Evolutionary conservation across 2,797 vertebrate genomes (phyloP).

Genomic region (Tadarida brasiliensis): DNA sequence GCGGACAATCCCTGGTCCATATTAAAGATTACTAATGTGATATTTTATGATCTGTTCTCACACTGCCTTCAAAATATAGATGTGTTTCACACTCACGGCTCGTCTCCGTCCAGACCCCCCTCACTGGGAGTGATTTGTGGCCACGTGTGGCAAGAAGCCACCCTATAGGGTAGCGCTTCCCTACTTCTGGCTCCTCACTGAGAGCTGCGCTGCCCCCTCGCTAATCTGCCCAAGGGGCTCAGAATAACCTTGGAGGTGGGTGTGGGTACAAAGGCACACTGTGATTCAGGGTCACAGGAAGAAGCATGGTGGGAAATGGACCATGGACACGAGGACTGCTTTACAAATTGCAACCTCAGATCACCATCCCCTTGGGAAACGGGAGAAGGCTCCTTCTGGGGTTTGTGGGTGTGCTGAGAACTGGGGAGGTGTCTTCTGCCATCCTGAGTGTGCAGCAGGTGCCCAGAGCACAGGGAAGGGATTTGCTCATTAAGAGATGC

Average conservation of each 20-base stretch:
- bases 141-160: rapidly evolving
- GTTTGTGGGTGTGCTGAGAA: background rate
- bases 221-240: background rate
- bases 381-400: background rate
- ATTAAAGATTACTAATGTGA: background rate
- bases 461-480: background rate
- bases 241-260: too few species aligned
- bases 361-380: background rate
- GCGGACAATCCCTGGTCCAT: background rate
- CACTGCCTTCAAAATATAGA: background rate
- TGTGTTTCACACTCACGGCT: background rate
- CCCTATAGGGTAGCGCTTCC: background rate
- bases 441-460: background rate
- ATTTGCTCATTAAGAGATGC: background rate
- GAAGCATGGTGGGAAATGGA: background rate
- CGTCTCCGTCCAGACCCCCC: background rate
- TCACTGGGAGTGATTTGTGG: background rate
- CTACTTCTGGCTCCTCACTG: background rate
- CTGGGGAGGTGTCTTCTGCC: background rate
- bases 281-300: background rate
- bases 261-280: too few species aligned
- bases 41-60: background rate
- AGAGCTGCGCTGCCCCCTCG: background rate
- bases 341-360: background rate
- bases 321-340: background rate